These are phyloP conservation scores for Limnodromus scolopaceus DNA, from an alignment of 2,797 vertebrate species.

Conservation along the genomic window DNA sequence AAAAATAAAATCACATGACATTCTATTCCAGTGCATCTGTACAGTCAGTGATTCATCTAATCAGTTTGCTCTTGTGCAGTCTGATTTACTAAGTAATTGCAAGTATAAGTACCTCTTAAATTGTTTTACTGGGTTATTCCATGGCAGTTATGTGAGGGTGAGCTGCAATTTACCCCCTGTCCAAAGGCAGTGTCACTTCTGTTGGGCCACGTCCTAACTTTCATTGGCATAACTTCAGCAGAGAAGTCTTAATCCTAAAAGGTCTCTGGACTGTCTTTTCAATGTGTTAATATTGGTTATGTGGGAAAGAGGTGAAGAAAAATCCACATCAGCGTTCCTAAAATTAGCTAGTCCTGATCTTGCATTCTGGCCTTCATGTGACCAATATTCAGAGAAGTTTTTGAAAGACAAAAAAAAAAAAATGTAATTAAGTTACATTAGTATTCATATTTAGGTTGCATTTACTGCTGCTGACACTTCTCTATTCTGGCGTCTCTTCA, in stretches of 20 bases:
- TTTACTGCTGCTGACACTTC: neutral
- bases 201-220: neutral
- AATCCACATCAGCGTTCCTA: rapidly evolving
- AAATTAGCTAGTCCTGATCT: neutral
- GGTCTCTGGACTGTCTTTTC: neutral
- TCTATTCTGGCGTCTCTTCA: neutral
- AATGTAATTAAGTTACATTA: neutral
- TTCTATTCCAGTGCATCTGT: conserved; percentile 35
- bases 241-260: neutral
- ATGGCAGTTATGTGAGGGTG: neutral
- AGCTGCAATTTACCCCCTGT: neutral
- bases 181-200: neutral
- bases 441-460: neutral
- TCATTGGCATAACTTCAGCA: neutral
- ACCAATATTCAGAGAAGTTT: neutral
- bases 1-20: conserved; percentile 42
- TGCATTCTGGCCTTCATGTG: rapidly evolving
- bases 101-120: neutral
- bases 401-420: neutral
- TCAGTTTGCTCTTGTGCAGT: conserved; percentile 27
- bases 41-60: conserved; percentile 49
- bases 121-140: neutral
- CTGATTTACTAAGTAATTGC: neutral
- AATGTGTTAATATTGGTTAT: rapidly evolving
- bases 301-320: neutral